phyloP scores from a whole-genome alignment of 2,113 vertebrate genomes.

The Eidolon helvum region DNA sequence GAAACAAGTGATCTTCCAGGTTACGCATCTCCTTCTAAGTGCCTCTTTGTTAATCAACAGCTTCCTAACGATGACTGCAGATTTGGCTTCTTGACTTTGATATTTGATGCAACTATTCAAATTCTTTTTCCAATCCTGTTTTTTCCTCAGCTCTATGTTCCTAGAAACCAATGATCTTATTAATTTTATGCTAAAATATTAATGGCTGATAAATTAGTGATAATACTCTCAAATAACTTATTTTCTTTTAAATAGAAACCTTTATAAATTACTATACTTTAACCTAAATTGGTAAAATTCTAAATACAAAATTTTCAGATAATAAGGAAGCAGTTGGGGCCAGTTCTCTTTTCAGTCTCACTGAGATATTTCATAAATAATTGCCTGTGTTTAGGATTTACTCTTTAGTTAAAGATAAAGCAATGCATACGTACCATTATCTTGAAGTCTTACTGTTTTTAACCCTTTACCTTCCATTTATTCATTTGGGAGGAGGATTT shows the following conservation, averaged over 20 bases:
- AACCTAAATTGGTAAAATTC: neutral
- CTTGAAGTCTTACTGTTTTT: neutral
- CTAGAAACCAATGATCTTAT: neutral
- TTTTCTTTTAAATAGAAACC: neutral
- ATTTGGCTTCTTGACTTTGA: neutral
- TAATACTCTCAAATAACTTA: neutral
- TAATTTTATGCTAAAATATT: slow-evolving; percentile 4
- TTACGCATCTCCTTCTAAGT: neutral
- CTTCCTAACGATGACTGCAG: neutral
- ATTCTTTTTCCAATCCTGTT: neutral
- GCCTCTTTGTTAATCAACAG: neutral
- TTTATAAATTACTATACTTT: neutral
- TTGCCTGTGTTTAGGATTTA: neutral
- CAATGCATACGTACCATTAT: neutral
- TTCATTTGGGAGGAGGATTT: neutral
- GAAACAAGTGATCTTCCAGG: neutral
- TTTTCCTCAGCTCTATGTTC: neutral
- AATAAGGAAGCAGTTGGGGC: neutral
- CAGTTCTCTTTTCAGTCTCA: neutral
- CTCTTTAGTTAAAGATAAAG: neutral
- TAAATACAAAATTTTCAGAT: neutral
- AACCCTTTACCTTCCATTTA: neutral
- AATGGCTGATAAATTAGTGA: neutral
- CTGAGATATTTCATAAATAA: neutral
- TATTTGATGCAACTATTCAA: neutral